Conservation (phyloP, 2,888 invertebrate species). For the Anorthoa munda region DNA sequence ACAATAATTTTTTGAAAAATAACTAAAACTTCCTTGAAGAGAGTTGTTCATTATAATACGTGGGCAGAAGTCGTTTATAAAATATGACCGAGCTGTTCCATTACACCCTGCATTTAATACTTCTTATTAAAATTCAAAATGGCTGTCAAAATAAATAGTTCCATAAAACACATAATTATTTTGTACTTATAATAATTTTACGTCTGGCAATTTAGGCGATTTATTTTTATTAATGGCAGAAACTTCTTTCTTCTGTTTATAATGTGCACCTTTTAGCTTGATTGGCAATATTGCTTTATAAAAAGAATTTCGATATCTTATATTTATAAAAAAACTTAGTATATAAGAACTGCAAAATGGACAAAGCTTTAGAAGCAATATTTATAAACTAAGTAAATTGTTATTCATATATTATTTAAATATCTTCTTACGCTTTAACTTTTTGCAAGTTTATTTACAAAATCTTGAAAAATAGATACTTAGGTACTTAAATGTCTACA, state of each 20-base stretch:
- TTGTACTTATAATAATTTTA: conserved; percentile 38
- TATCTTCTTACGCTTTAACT: not conserved
- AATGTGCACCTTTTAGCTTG: not conserved
- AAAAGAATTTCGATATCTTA: not conserved
- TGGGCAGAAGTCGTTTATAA: no score
- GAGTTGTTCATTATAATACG: no score
- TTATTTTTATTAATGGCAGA: conserved; percentile 18
- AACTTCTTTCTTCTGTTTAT: not conserved
- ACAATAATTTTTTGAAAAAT: no score
- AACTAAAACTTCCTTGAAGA: no score
- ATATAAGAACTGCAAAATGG: conserved; percentile 22
- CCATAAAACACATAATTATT: conserved; percentile 1
- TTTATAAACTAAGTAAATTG: conserved; percentile 9
- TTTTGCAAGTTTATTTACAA: conserved; percentile 34
- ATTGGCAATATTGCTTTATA: conserved; percentile 12
- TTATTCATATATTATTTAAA: conserved; percentile 19
- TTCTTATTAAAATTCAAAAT: conserved; percentile 16
- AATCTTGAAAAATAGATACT: not conserved
- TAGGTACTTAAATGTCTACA: not conserved
- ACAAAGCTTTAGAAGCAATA: conserved; percentile 11
- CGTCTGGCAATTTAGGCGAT: conserved; percentile 10
- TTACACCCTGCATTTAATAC: conserved; percentile 12
- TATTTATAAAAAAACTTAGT: not conserved
- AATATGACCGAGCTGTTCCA: no score
- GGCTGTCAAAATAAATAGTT: conserved; percentile 6